Evolutionary conservation across 1,140 invertebrate genomes (phyloP).

Genomic region (Grapholita molesta): DNA sequence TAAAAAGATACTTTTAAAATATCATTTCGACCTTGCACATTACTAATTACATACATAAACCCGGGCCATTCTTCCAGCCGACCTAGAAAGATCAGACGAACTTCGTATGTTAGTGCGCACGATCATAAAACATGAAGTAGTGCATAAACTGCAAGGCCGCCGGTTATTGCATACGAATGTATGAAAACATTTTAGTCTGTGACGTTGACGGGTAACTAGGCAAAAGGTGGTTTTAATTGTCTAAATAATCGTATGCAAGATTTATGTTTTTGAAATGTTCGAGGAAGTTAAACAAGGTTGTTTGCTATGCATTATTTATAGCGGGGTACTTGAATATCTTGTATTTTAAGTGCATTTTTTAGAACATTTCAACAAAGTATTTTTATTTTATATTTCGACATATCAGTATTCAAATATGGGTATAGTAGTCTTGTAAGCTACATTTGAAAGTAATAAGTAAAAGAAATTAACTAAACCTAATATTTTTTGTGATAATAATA

Average conservation of each 20-base stretch:
- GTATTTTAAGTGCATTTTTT: too few relatives aligned
- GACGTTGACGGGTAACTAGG: neutral
- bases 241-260: neutral
- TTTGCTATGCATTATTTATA: neutral
- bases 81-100: constrained; percentile 3
- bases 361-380: too few relatives aligned
- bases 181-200: constrained; percentile 15
- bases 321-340: too few relatives aligned
- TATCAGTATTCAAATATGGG: too few relatives aligned
- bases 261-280: neutral
- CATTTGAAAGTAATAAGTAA: too few relatives aligned
- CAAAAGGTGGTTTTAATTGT: neutral
- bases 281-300: neutral
- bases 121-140: neutral
- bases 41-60: neutral
- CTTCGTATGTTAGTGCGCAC: neutral
- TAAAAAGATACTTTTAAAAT: neutral
- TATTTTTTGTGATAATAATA: too few relatives aligned
- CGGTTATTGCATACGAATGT: constrained; percentile 3
- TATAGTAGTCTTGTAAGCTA: too few relatives aligned
- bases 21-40: neutral
- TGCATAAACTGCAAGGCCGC: constrained; percentile 14
- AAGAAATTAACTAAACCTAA: too few relatives aligned
- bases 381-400: too few relatives aligned
- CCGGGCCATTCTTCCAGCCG: neutral